Evolutionary conservation across 2,888 invertebrate species (phyloP).

Genomic region (Acleris holmiana): DNA sequence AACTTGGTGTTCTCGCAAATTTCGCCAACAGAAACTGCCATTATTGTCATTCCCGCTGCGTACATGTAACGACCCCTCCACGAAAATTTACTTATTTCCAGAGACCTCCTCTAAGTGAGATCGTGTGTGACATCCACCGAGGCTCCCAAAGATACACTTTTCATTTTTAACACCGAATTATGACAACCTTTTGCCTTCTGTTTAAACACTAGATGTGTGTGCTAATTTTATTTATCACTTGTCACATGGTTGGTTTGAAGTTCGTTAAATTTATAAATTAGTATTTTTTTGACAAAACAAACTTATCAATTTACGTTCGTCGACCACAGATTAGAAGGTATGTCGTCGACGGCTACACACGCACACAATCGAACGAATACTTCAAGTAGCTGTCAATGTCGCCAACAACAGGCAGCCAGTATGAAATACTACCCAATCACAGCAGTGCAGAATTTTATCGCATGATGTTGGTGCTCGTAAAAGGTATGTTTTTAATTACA

Average conservation of each 20-base stretch:
- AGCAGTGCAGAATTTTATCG: conserved; percentile 12
- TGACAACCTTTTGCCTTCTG: conserved; percentile 48
- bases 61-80: conserved; percentile 73
- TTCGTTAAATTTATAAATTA: conserved; percentile 57
- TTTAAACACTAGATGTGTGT: conserved; percentile 49
- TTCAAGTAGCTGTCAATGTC: conserved; percentile 39
- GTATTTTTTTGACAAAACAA: conserved; percentile 68
- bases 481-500: conserved; percentile 26
- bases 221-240: conserved; percentile 52
- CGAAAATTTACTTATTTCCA: conserved; percentile 57
- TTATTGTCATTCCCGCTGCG: conserved; percentile 88
- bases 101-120: conserved; percentile 39
- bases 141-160: conserved; percentile 64
- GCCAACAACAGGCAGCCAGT: conserved; percentile 19
- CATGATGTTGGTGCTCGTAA: conserved; percentile 13
- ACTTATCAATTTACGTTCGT: conserved; percentile 64
- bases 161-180: conserved; percentile 41
- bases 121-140: conserved; percentile 69
- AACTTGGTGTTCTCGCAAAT: conserved; percentile 97
- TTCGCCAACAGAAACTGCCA: conserved; percentile 95
- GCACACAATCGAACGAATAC: conserved; percentile 48
- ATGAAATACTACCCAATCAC: conserved; percentile 49
- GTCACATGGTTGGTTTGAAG: conserved; percentile 53
- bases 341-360: conserved; percentile 46
- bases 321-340: too few relatives aligned